phyloP scores from a whole-genome alignment of 2,113 vertebrate genomes.

The Anoura caudifer region DNA sequence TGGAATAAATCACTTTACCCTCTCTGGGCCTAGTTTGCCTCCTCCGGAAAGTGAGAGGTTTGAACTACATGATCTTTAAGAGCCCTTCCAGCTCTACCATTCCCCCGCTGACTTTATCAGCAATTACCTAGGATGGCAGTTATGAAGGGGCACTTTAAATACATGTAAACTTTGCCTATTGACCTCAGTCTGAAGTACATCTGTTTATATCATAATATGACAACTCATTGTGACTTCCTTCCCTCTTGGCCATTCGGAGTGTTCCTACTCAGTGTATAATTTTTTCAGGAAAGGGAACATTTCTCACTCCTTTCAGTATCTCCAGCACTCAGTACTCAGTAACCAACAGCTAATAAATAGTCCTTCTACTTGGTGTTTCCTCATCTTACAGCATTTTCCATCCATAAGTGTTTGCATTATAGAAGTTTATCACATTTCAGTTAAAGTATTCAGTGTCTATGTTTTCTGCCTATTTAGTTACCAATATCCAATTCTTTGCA shows the following conservation, averaged over 20 bases:
- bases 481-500: background rate
- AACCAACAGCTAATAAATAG: background rate
- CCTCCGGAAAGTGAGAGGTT: background rate
- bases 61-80: background rate
- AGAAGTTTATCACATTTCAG: background rate
- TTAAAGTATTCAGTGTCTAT: background rate
- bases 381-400: background rate
- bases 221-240: background rate
- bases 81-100: background rate
- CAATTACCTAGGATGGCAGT: background rate
- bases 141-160: background rate
- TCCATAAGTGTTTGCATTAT: background rate
- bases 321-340: background rate
- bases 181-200: background rate
- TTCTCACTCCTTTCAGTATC: background rate
- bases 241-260: background rate
- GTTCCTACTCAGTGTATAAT: background rate
- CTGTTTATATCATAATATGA: background rate
- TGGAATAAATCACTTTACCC: background rate
- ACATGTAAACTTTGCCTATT: background rate
- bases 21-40: background rate
- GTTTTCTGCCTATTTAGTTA: background rate
- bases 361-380: slow-evolving; percentile 15
- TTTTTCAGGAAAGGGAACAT: background rate
- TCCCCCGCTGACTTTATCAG: background rate